Base-by-base conservation (phyloP, 2,797 vertebrate species). In the Pteropus rufus region DNA sequence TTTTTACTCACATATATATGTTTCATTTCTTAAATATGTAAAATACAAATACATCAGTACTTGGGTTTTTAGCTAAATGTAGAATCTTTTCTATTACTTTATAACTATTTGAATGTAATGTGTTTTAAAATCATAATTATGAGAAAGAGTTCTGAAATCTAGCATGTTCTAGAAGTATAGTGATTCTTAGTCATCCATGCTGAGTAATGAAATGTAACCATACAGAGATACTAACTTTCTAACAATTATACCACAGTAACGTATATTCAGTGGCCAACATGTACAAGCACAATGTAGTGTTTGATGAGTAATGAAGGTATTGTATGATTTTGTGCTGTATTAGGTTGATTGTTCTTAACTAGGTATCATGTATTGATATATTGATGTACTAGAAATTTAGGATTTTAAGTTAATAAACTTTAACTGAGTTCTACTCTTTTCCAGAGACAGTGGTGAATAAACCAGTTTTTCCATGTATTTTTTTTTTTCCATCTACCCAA, bases 11-110 rank as follows among this genome's bases (percentile, higher is more conserved):
- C 8, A 49, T 1, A 10, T 89, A 6, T 70, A 16, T 82, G 24
- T 88, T 29, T 93, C 65, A 67, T 91, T 80, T 89, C 36, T 92
- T 95, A 52, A 89, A 88, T 92, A 93, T 88, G 94, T 92, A 77
- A 94, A 85, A 62, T 12, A 46, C 31, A 80, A 64, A 81, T n/a
- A 85, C 7, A 86, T 81, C 31, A 89, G 0, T 95, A 67, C 91
- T 94, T 89, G n/a, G 39, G 7, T 73, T 81, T 56, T 49, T 89
- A 77, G 41, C 46, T 77, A 19, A 87, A 93, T 87, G 21, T 93
- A 79, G 41, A 97, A 84, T 84, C 31, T 85, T 67, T 21, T 10
- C 34, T 6, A 52, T 70, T 93, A 77, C 41, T 70, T 67, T 49
- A 3, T 88, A 84, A 9, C 29, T 19, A 18, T 89, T 94, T 93